Conservation (phyloP, 2,888 invertebrate species). For the Scrobipalpa costella region DNA sequence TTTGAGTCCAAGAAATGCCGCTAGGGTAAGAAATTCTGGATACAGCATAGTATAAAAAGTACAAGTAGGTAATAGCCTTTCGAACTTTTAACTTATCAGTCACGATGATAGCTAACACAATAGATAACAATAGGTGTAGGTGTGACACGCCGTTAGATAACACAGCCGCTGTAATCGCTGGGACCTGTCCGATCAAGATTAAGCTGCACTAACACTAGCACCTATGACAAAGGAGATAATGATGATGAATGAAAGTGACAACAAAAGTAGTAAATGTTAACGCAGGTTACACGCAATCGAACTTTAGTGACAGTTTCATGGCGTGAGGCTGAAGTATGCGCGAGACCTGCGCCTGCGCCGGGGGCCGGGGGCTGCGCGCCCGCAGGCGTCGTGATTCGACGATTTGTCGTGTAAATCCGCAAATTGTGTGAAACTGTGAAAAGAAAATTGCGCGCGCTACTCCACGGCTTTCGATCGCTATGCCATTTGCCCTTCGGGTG, state of each 20-base stretch:
- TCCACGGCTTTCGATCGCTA: conserved; percentile 43
- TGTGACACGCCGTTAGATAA: not conserved
- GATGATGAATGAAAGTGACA: not conserved
- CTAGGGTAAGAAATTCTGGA: not conserved
- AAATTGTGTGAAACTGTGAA: conserved; percentile 60
- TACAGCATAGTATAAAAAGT: no score
- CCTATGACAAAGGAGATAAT: conserved; percentile 1
- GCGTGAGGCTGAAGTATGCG: conserved; percentile 20
- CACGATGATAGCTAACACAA: conserved; percentile 2
- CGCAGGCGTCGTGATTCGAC: conserved; percentile 41
- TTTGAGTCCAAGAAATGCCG: not conserved
- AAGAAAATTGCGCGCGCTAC: conserved; percentile 41
- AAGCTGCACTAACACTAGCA: not conserved
- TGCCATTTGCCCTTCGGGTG: conserved; percentile 44
- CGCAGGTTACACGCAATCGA: conserved; percentile 14
- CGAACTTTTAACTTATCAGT: not conserved
- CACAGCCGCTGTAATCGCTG: not conserved
- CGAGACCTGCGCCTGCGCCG: conserved; percentile 19
- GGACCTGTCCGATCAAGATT: not conserved
- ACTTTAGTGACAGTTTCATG: conserved; percentile 17
- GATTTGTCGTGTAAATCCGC: conserved; percentile 58
- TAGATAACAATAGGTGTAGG: conserved; percentile 5
- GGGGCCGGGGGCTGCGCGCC: conserved; percentile 24
- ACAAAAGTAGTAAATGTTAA: not conserved
- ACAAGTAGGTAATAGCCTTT: no score